A percentile compares a stretch with the other conserved stretches of the same genome.
These are phyloP conservation scores for Palaemon carinicauda DNA, from an alignment of 1,140 invertebrate genomes.

Conservation along the genomic window DNA sequence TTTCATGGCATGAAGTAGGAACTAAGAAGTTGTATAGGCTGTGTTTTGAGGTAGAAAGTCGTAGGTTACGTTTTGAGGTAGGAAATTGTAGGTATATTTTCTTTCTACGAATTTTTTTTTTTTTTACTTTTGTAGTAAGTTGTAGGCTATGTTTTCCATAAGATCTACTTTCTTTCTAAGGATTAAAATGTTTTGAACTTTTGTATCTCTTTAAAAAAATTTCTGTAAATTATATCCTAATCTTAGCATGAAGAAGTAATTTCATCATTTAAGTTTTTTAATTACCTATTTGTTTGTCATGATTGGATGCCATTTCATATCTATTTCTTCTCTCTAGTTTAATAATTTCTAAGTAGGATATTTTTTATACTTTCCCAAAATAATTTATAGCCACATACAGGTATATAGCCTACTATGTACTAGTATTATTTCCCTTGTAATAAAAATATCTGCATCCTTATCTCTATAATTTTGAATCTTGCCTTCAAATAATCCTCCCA, in stretches of 20 bases:
- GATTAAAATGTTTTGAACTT: neutral
- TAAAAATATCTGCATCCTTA: no score
- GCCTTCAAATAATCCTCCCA: no score
- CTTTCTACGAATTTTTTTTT: no score
- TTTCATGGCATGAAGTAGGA: conserved; percentile 5
- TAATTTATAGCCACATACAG: neutral
- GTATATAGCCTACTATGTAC: neutral
- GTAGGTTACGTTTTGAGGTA: no score
- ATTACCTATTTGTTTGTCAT: neutral
- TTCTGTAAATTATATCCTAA: no score
- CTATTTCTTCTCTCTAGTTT: neutral
- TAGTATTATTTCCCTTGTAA: no score
- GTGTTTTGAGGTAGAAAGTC: neutral
- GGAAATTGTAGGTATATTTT: neutral
- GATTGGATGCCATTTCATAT: neutral
- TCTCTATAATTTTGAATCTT: no score
- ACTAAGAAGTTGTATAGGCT: no score
- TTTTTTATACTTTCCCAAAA: neutral
- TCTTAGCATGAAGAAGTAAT: conserved; percentile 5
- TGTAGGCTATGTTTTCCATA: neutral
- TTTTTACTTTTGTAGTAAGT: no score
- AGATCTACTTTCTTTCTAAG: neutral
- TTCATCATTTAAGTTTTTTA: neutral
- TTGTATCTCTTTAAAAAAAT: no score
- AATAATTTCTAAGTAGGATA: no score